A percentile compares a stretch with the other conserved stretches of the same genome.
Evolutionary conservation across 2,797 vertebrate genomes (phyloP).

Genomic region (Protosalanx chinensis): DNA sequence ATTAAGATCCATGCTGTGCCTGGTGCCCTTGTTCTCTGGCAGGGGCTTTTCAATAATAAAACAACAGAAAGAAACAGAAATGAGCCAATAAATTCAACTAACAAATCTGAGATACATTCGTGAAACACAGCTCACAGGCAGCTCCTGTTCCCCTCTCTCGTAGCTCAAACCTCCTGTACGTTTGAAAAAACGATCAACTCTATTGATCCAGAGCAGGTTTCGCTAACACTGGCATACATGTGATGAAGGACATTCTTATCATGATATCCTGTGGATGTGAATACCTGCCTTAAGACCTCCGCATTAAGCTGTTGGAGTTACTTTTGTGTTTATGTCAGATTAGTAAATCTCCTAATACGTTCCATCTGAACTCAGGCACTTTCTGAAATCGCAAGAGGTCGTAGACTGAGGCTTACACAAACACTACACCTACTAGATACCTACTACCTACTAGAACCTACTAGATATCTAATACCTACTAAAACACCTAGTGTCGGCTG

Average conservation of each 20-base stretch:
- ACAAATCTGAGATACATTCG: conserved; percentile 61
- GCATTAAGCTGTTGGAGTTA: too few relatives aligned
- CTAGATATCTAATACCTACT: conserved; percentile 13
- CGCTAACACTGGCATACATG: conserved; percentile 20
- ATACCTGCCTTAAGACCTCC: not conserved
- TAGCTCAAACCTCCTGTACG: not conserved
- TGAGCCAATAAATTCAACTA: not conserved
- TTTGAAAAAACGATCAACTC: conserved; percentile 16
- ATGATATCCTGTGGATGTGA: conserved; percentile 10
- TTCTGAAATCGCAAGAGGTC: conserved; percentile 60
- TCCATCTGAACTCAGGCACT: conserved; percentile 68
- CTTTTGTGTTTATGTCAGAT: conserved; percentile 34
- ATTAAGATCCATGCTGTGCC: conserved; percentile 9
- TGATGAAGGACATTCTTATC: conserved; percentile 19
- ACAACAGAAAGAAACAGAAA: conserved; percentile 1
- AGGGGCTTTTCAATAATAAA: not conserved
- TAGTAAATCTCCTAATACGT: conserved; percentile 12
- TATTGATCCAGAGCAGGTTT: conserved; percentile 20
- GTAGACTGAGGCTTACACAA: conserved; percentile 25
- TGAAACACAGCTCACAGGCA: conserved; percentile 34
- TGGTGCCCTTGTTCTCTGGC: not conserved
- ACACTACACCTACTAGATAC: conserved; percentile 27
- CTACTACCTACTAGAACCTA: too few relatives aligned
- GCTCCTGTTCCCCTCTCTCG: conserved; percentile 39
- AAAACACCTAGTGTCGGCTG: too few relatives aligned